Evolutionary conservation across 2,888 invertebrate genomes (phyloP), one percentile per base, ranked within the genome.

Genomic region (Apotomis turbidana): DNA sequence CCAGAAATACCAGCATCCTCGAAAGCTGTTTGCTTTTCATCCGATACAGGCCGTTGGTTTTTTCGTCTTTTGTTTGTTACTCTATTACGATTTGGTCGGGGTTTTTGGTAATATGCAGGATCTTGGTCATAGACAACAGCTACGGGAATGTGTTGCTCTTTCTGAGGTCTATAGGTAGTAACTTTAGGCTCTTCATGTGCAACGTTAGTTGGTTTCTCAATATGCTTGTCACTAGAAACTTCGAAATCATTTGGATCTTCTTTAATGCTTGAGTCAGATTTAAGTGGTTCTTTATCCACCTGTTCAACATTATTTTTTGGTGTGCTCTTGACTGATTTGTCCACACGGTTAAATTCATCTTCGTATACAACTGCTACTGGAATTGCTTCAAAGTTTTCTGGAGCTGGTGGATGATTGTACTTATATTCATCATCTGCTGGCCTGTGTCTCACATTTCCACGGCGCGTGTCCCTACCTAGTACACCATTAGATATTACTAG

Each of bases 361-460:
- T 76, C 76, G 13, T 71, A 73, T 0, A 74, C 71, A 38, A 77
- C 71, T 38, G 75, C 67, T 13, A 79, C 84, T 49, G 84, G 78
- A 72, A 82, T 76, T 13, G 78, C 67, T 46, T 81, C 78, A 58
- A 78, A 66, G n/a, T 75, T 69, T 73, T 86, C 85, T 71, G 73
- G 74, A 9, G 74, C 73, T 4, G 87, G 86, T 9, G 88, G 86
- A 76, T 85, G 88, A 68, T 89, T 80, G 27, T 76, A 80, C 36
- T 73, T 75, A 60, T 79, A 55, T 49, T 70, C 61, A 15, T 57
- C 60, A 71, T 52, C 68, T 68, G 68, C 61, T 41, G 64, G 55
- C n/a, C 44, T 51, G 36, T 68, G 70, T 83, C 38, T 67, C 51
- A 8, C 51, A 13, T 44, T 71, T 52, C 62, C 74, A 73, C 73